A percentile compares a stretch with the other conserved stretches of the same genome.
phyloP scores from a whole-genome alignment of 2,888 invertebrate genomes.

The Thymelicus sylvestris region DNA sequence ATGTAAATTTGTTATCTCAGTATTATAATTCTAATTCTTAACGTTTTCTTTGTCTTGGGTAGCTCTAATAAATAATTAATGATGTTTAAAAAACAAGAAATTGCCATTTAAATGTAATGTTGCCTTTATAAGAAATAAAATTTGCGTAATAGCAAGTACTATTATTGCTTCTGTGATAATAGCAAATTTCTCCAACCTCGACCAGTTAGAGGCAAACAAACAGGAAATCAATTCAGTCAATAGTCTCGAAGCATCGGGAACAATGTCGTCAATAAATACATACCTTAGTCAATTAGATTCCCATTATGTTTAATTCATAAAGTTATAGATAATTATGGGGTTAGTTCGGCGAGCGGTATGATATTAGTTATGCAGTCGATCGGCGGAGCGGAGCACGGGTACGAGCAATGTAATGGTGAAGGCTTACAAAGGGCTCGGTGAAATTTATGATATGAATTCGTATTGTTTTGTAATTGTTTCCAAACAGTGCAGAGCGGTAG shows the following conservation, averaged over 20 bases:
- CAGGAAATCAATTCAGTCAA: conserved; percentile 5
- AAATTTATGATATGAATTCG: conserved; percentile 74
- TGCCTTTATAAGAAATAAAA: too few species aligned
- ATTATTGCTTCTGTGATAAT: too few species aligned
- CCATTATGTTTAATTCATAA: conserved; percentile 35
- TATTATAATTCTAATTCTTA: too few species aligned
- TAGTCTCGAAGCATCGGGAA: conserved; percentile 4
- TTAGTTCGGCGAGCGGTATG: conserved; percentile 25
- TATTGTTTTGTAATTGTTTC: conserved; percentile 82
- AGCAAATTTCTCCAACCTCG: neutral
- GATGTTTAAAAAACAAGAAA: too few species aligned
- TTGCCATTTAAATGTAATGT: too few species aligned
- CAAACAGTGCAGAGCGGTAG: conserved; percentile 69
- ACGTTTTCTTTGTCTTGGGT: too few species aligned
- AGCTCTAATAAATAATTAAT: too few species aligned
- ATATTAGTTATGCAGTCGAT: conserved; percentile 43
- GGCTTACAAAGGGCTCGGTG: conserved; percentile 71
- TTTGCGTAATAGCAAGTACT: too few species aligned
- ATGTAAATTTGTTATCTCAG: too few species aligned
- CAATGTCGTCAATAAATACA: conserved; percentile 17
- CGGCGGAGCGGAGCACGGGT: conserved; percentile 43
- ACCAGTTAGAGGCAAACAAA: neutral
- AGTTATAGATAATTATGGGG: conserved; percentile 34
- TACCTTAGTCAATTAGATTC: conserved; percentile 27
- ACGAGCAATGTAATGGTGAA: conserved; percentile 51